Percentiles rank a stretch among this genome's conserved stretches.
Evolutionary conservation across 2,888 invertebrate genomes (phyloP).

Genomic region (Pristionchus japonicus): DNA sequence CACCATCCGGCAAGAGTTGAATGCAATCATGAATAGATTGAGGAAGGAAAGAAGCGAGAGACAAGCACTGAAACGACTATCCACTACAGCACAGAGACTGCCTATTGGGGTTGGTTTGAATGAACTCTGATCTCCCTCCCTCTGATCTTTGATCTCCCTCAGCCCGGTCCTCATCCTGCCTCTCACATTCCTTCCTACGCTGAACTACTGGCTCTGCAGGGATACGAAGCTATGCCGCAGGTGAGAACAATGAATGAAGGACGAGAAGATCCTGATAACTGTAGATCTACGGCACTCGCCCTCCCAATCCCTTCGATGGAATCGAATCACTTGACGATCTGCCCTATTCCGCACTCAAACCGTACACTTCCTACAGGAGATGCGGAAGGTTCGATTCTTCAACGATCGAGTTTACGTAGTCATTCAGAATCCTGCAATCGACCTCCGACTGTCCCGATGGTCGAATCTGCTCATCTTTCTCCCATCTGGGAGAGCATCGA

Average conservation of each 20-base stretch:
- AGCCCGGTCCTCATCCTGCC: not conserved
- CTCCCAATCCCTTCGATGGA: conserved; percentile 24
- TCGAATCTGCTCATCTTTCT: conserved; percentile 26
- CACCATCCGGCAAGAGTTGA: not conserved
- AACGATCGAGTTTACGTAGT: not conserved
- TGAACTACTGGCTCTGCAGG: not conserved
- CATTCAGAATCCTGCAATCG: not conserved
- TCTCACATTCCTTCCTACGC: conserved; percentile 14
- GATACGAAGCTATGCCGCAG: conserved; percentile 26
- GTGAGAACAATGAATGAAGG: not conserved
- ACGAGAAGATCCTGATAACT: no score
- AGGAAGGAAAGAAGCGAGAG: not conserved
- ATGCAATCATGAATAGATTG: not conserved
- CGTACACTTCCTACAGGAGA: conserved; percentile 12
- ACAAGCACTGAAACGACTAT: not conserved
- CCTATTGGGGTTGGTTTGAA: not conserved
- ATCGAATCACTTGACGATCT: not conserved
- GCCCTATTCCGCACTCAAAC: conserved; percentile 3
- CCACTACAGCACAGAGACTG: not conserved
- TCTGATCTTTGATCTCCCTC: conserved; percentile 9
- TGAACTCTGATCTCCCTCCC: no score
- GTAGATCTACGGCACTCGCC: conserved; percentile 8
- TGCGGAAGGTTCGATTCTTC: conserved; percentile 3
- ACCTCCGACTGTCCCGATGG: conserved; percentile 41
- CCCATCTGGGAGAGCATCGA: conserved; percentile 35